A percentile compares a stretch with the other conserved stretches of the same genome.
Conservation (phyloP, 2,113 vertebrate species). For the Microcebus jonahi region DNA sequence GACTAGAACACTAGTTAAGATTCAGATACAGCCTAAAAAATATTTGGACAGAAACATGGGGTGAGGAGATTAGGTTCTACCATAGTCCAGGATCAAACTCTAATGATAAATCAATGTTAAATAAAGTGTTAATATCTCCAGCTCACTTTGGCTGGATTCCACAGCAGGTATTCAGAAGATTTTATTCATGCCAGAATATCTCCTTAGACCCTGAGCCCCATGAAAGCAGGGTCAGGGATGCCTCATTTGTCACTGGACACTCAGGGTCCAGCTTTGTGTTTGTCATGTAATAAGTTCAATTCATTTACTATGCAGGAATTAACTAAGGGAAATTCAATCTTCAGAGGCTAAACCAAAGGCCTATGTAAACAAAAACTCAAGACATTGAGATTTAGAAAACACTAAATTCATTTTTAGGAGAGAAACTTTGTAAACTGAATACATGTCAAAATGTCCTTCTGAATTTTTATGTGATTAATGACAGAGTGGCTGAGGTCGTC, state of each 20-base stretch:
- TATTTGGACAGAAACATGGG: neutral
- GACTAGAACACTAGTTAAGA: neutral
- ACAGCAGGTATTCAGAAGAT: neutral
- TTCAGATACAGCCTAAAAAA: neutral
- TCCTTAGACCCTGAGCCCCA: neutral
- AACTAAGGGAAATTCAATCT: neutral
- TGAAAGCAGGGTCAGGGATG: neutral
- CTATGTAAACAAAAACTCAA: neutral
- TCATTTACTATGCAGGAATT: neutral
- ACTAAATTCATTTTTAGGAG: neutral
- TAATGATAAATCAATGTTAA: neutral
- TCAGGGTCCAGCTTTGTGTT: neutral
- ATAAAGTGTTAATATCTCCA: neutral
- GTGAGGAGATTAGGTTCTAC: neutral
- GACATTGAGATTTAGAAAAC: neutral
- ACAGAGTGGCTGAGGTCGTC: neutral
- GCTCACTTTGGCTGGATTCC: neutral
- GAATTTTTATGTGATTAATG: neutral
- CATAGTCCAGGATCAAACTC: neutral
- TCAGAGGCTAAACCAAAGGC: neutral
- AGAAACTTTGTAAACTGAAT: neutral
- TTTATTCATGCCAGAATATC: conserved; percentile 5
- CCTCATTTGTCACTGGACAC: neutral
- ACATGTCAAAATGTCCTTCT: neutral
- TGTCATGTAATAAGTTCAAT: neutral